phyloP scores from a whole-genome alignment of 2,888 invertebrate genomes.

The Octonoba sinensis region DNA sequence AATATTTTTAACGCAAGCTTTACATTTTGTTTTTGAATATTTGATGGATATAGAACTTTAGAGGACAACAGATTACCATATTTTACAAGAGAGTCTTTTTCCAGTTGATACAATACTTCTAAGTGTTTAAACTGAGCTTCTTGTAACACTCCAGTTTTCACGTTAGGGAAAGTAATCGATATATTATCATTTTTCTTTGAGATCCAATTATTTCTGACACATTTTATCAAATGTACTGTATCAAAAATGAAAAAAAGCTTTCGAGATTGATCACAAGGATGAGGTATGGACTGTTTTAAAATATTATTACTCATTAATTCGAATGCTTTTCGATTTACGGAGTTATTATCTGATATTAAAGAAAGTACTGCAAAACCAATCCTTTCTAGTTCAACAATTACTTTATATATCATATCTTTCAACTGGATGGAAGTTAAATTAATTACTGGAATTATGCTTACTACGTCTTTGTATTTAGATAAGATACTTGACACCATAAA shows the following conservation, averaged over 20 bases:
- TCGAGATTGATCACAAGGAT: too few species aligned
- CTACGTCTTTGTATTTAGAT: background rate
- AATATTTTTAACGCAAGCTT: too few species aligned
- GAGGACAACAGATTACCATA: background rate
- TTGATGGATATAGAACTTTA: background rate
- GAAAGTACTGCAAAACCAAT: constrained; percentile 4
- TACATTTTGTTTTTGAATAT: background rate
- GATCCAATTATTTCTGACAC: too few species aligned
- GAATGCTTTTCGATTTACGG: too few species aligned
- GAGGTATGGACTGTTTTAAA: too few species aligned
- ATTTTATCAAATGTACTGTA: too few species aligned
- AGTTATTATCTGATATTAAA: background rate
- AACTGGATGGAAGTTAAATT: background rate
- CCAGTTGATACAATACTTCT: background rate
- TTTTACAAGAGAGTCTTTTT: background rate
- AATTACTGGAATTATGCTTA: constrained; percentile 7
- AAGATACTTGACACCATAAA: constrained; percentile 15
- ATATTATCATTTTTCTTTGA: too few species aligned
- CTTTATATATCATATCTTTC: constrained; percentile 5
- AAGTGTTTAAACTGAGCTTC: too few species aligned
- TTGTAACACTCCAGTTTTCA: too few species aligned
- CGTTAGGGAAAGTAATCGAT: too few species aligned
- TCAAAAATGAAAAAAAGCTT: too few species aligned
- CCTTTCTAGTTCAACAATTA: background rate
- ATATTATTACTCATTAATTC: too few species aligned